phyloP scores from a whole-genome alignment of 2,888 invertebrate species.

The Ceratothoa steindachneri region DNA sequence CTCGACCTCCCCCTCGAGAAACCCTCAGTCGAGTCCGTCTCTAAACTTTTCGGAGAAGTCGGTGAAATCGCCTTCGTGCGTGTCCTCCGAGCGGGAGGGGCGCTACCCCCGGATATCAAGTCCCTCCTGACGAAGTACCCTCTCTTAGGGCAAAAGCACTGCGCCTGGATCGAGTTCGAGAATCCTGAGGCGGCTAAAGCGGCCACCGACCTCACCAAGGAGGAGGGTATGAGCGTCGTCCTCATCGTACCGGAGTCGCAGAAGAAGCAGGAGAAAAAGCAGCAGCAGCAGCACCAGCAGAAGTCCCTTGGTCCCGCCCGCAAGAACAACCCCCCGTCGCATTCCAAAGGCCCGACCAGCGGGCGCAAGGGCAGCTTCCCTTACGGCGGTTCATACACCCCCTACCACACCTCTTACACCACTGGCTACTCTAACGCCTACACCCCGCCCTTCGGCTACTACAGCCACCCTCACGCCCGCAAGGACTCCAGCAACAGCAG shows the following conservation, averaged over 20 bases:
- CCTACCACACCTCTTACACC: slow-evolving; percentile 19
- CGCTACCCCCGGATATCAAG: slow-evolving; percentile 83
- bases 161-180: slow-evolving; percentile 86
- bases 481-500: background rate
- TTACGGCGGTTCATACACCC: slow-evolving; percentile 19
- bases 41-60: slow-evolving; percentile 78
- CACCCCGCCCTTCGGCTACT: background rate
- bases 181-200: slow-evolving; percentile 78
- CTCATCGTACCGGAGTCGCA: slow-evolving; percentile 42
- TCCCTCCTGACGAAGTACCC: slow-evolving; percentile 87
- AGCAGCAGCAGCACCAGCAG: slow-evolving; percentile 22
- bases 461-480: background rate
- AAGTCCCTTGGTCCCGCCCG: slow-evolving; percentile 28
- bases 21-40: slow-evolving; percentile 83
- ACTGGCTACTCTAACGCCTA: background rate
- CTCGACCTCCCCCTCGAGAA: slow-evolving; percentile 78
- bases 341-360: background rate
- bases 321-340: slow-evolving; percentile 34
- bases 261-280: slow-evolving; percentile 38
- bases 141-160: slow-evolving; percentile 68
- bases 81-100: slow-evolving; percentile 80
- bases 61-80: slow-evolving; percentile 86
- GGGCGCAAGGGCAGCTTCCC: slow-evolving; percentile 25
- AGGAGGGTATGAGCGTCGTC: slow-evolving; percentile 40
- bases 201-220: slow-evolving; percentile 60